A percentile compares a stretch with the other conserved stretches of the same genome.
Evolutionary conservation across 2,113 vertebrate genomes (phyloP).

Genomic region (Pleuronectes platessa): DNA sequence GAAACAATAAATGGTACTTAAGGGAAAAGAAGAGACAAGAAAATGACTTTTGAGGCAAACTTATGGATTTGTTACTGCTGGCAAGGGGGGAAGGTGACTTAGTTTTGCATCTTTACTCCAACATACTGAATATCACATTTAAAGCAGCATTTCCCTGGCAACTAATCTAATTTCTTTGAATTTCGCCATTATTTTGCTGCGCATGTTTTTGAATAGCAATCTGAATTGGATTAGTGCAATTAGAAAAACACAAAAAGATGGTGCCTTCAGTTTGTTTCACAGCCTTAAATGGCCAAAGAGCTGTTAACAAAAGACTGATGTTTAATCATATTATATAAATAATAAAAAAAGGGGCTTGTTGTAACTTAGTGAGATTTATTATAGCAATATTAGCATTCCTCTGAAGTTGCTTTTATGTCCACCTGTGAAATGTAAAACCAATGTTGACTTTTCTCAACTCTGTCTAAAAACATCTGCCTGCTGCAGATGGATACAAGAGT

Average conservation of each 20-base stretch:
- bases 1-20: slow-evolving; percentile 30
- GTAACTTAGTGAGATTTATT: neutral
- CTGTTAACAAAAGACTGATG: no score
- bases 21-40: slow-evolving; percentile 25
- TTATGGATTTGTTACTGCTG: neutral
- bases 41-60: slow-evolving; percentile 19
- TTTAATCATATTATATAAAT: neutral
- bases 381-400: no score
- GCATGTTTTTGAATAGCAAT: neutral
- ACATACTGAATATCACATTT: neutral
- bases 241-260: no score
- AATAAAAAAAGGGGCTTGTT: neutral
- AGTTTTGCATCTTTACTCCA: slow-evolving; percentile 1
- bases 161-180: neutral
- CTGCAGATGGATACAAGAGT: no score
- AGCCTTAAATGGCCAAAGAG: no score
- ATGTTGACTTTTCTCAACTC: neutral
- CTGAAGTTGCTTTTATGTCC: no score
- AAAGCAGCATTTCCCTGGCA: neutral
- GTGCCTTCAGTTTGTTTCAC: no score
- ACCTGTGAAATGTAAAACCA: no score
- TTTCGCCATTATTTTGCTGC: neutral
- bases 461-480: no score
- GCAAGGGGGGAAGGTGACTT: slow-evolving; percentile 1
- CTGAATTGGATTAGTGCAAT: neutral